Evolutionary conservation across 2,797 vertebrate genomes (phyloP).

Genomic region (Lagodon rhomboides): DNA sequence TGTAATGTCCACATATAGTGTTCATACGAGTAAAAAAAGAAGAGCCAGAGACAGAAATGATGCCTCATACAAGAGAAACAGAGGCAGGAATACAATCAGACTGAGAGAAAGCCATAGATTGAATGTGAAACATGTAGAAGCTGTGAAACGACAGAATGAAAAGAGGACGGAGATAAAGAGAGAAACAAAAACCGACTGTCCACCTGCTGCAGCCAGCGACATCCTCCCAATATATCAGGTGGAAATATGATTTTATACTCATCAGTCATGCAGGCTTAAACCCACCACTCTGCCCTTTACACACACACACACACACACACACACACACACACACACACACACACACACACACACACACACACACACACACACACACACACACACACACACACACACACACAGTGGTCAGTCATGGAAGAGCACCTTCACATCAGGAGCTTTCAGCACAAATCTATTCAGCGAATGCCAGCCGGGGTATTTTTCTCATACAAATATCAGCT

Average conservation of each 20-base stretch:
- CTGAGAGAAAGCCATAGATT: background rate
- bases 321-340: conserved; percentile 15
- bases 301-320: conserved; percentile 28
- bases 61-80: background rate
- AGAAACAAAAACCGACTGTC: background rate
- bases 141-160: background rate
- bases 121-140: background rate
- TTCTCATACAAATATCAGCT: conserved; percentile 51
- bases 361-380: background rate
- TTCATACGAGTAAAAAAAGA: background rate
- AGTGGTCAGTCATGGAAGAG: conserved; percentile 55
- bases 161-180: background rate
- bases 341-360: background rate
- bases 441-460: conserved; percentile 64
- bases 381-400: background rate
- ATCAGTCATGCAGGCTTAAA: conserved; percentile 68
- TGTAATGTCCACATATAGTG: background rate
- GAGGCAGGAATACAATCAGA: background rate
- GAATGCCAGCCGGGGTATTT: conserved; percentile 54
- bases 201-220: conserved; percentile 45
- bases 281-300: conserved; percentile 49
- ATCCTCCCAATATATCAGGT: conserved; percentile 27
- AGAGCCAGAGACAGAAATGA: background rate
- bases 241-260: conserved; percentile 60
- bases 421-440: conserved; percentile 60